These are phyloP conservation scores for Boloria selene DNA, from an alignment of 2,888 invertebrate species.

Conservation along the genomic window DNA sequence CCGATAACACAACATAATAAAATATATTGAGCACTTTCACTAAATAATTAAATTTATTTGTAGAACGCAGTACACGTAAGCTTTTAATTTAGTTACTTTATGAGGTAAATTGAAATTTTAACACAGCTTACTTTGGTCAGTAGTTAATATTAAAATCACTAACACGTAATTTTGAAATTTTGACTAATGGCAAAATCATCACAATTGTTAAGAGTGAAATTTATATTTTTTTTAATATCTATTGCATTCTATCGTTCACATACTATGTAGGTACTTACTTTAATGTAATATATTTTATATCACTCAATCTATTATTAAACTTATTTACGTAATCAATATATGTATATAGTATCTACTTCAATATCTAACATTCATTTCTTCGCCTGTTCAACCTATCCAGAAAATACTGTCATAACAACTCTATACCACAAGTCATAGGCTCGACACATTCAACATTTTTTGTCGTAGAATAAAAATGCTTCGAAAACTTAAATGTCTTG, in stretches of 20 bases:
- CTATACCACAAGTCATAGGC: constrained; percentile 53
- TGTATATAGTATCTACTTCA: constrained; percentile 45
- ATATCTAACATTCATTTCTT: constrained; percentile 52
- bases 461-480: constrained; percentile 52
- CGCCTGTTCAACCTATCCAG: constrained; percentile 55
- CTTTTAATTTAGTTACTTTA: constrained; percentile 42
- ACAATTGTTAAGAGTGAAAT: constrained; percentile 78
- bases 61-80: constrained; percentile 42
- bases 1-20: constrained; percentile 41
- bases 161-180: constrained; percentile 60
- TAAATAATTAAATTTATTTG: constrained; percentile 29
- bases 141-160: constrained; percentile 45
- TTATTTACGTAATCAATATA: constrained; percentile 33
- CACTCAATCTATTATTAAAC: constrained; percentile 41
- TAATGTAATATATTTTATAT: constrained; percentile 52
- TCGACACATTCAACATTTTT: constrained; percentile 52
- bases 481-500: neutral
- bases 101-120: constrained; percentile 31
- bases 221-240: constrained; percentile 50
- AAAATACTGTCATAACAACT: constrained; percentile 53
- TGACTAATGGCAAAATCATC: constrained; percentile 80
- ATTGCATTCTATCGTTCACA: constrained; percentile 58
- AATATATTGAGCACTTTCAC: constrained; percentile 37
- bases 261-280: constrained; percentile 40
- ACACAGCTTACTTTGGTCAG: constrained; percentile 35